A percentile compares a stretch with the other conserved stretches of the same genome.
These are phyloP conservation scores for Diorhabda sublineata DNA, from an alignment of 1,140 invertebrate genomes.

Conservation along the genomic window DNA sequence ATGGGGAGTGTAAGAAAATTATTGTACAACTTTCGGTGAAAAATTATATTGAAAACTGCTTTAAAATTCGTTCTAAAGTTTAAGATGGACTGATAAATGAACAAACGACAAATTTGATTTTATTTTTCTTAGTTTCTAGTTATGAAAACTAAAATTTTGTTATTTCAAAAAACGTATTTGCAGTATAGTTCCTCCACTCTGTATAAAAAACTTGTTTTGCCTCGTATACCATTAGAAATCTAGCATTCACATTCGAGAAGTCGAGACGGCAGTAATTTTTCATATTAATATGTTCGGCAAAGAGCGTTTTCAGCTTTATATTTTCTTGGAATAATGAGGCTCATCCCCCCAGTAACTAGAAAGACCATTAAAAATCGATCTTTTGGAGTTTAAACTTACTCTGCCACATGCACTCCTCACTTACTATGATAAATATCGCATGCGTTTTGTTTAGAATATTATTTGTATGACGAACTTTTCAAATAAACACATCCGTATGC, in stretches of 20 bases:
- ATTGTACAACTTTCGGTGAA: too few species aligned
- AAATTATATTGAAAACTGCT: too few species aligned
- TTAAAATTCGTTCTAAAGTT: too few species aligned
- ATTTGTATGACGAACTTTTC: constrained; percentile 15
- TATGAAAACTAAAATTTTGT: too few species aligned
- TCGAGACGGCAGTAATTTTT: constrained; percentile 11
- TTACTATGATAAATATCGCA: constrained; percentile 24
- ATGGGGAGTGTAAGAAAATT: too few species aligned
- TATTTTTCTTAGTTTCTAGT: too few species aligned
- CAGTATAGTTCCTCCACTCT: too few species aligned
- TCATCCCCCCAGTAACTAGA: constrained; percentile 20
- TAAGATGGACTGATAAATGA: too few species aligned
- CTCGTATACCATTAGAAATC: background rate
- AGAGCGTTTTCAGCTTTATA: constrained; percentile 17
- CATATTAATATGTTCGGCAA: constrained; percentile 12
- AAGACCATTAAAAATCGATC: constrained; percentile 20
- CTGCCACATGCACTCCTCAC: constrained; percentile 16
- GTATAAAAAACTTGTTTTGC: too few species aligned
- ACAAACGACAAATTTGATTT: too few species aligned
- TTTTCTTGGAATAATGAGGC: constrained; percentile 20
- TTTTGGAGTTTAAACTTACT: constrained; percentile 13
- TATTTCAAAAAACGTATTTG: too few species aligned
- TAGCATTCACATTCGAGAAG: background rate
- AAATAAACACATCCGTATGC: constrained; percentile 11
- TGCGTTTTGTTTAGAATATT: constrained; percentile 24